Percentiles rank a stretch among this genome's conserved stretches.
These are phyloP conservation scores for Tringa solitaria DNA, from an alignment of 2,113 vertebrate genomes.

Conservation along the genomic window DNA sequence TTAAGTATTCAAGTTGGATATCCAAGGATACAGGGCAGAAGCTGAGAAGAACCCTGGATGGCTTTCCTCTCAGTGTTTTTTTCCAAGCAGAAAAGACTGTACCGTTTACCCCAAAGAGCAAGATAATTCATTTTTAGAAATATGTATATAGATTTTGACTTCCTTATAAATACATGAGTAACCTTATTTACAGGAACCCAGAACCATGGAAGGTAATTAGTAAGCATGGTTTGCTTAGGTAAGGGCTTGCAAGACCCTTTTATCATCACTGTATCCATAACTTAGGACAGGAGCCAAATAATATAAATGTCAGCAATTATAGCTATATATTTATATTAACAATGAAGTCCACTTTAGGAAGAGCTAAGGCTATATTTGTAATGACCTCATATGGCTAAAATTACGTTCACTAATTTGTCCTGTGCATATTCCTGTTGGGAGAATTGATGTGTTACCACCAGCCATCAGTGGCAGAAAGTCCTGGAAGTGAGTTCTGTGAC, in stretches of 20 bases:
- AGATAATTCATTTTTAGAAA: constrained; percentile 15
- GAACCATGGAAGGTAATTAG: constrained; percentile 31
- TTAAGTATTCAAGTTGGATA: neutral
- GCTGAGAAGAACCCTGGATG: neutral
- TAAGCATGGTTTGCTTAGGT: constrained; percentile 17
- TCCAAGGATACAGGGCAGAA: neutral
- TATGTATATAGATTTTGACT: neutral
- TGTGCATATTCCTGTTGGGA: neutral
- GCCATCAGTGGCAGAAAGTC: neutral
- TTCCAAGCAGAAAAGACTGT: neutral
- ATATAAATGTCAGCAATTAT: constrained; percentile 44
- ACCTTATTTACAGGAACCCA: constrained; percentile 44
- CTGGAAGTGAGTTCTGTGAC: neutral
- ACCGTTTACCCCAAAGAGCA: neutral
- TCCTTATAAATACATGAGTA: constrained; percentile 35
- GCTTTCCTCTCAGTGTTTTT: neutral
- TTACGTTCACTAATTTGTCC: neutral
- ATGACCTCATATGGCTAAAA: constrained; percentile 35
- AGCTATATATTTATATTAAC: constrained; percentile 35
- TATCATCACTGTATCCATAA: constrained; percentile 27
- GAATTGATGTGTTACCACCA: neutral
- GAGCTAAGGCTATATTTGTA: neutral
- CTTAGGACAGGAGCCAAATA: constrained; percentile 31
- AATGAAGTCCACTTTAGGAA: constrained; percentile 35
- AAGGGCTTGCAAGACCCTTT: constrained; percentile 24